Conservation (phyloP, 2,797 vertebrate species). For the Morus bassanus region DNA sequence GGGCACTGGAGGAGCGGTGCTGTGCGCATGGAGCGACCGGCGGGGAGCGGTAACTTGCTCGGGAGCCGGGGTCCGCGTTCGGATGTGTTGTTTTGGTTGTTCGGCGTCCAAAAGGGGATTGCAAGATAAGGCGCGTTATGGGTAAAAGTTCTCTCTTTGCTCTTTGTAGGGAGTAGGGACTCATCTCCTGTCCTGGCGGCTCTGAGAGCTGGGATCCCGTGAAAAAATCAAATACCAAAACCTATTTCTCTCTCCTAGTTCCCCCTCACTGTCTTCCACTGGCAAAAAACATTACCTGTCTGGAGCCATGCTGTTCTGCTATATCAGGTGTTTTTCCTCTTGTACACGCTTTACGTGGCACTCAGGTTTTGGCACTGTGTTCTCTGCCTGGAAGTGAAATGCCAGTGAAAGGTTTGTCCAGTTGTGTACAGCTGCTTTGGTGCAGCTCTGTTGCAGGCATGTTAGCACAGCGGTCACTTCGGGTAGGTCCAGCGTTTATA, state of each 20-base stretch:
- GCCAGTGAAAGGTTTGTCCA: background rate
- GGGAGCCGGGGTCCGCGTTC: fast-evolving
- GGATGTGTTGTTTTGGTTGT: background rate
- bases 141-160: background rate
- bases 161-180: background rate
- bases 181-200: background rate
- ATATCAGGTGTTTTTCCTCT: background rate
- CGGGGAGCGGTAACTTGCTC: fast-evolving
- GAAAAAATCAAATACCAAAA: background rate
- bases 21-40: fast-evolving
- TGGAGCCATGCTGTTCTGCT: background rate
- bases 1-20: fast-evolving
- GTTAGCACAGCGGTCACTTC: background rate
- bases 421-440: background rate
- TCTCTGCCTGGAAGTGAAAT: background rate
- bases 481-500: background rate
- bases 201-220: fast-evolving
- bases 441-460: background rate
- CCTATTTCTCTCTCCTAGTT: background rate
- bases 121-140: fast-evolving
- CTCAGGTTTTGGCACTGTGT: background rate
- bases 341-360: background rate
- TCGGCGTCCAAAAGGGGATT: background rate
- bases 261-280: background rate
- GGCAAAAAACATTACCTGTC: background rate